Percentiles rank a stretch among this genome's conserved stretches.
These are phyloP conservation scores for Acanthurus lineatus DNA, from an alignment of 2,797 vertebrate genomes.

Conservation along the genomic window DNA sequence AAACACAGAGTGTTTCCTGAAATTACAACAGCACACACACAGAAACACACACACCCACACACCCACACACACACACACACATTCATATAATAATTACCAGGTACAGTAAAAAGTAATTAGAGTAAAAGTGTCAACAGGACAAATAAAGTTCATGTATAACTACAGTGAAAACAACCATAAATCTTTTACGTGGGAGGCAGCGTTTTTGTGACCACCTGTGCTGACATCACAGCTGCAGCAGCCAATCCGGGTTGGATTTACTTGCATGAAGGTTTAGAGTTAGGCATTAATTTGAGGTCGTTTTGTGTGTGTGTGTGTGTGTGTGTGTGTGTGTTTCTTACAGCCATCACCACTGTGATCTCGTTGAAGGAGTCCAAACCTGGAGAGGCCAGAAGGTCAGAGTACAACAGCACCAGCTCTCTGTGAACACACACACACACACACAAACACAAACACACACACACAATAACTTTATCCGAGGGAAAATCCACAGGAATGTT, in stretches of 20 bases:
- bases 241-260: too few relatives aligned
- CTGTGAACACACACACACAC: constrained; percentile 74
- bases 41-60: not conserved
- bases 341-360: constrained; percentile 89
- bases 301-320: not conserved
- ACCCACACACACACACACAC: not conserved
- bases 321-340: constrained; percentile 79
- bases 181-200: too few relatives aligned
- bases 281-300: too few relatives aligned
- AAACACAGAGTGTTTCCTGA: too few relatives aligned
- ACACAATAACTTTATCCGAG: constrained; percentile 8
- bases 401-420: constrained; percentile 85
- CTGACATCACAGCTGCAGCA: too few relatives aligned
- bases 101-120: too few relatives aligned
- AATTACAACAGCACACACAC: not conserved
- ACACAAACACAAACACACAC: constrained; percentile 19
- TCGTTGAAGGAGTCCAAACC: constrained; percentile 85
- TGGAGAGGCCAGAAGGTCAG: constrained; percentile 89
- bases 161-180: not conserved
- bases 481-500: not conserved
- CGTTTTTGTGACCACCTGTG: too few relatives aligned
- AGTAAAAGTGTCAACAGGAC: not conserved
- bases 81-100: too few relatives aligned
- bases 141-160: not conserved
- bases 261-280: not conserved